Evolutionary conservation across 2,888 invertebrate genomes (phyloP), one percentile per base, ranked within the genome.

Genomic region (Caenorhabditis angaria): DNA sequence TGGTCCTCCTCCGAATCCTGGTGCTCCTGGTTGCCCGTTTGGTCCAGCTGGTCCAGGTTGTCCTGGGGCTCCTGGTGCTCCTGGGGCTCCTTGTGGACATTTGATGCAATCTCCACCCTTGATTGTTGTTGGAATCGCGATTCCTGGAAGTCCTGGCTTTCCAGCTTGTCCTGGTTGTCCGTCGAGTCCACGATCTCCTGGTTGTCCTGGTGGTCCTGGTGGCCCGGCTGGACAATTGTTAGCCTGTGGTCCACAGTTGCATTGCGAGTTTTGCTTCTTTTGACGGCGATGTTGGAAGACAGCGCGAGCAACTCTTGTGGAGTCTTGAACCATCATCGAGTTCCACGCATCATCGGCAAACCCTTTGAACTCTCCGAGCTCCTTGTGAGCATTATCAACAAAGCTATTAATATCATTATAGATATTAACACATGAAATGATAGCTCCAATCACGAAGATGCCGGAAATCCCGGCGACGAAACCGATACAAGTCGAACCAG

Each of bases 151-250:
- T 65, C 69, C 69, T 61, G 69, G 73, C 61, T 65, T 65, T 65
- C 69, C 71, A 28, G 72, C 67, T 41, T 56, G 64, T 64, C 76
- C 77, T 64, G 75, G 70, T 28, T 70, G 61, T 61, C 64, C 74
- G 51, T 70, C 70, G 22, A 63, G 58, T 76, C 76, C 76, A 47
- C 60, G 60, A n/a, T 76, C 71, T 72, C 74, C 74, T 56, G 65
- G 63, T 8, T 63, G 61, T 75, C 81, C 81, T 50, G 75, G 80
- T 24, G 79, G 76, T 65, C 82, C 82, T 51, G 72, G 75, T 55
- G 76, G 77, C 53, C 82, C 82, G 53, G 69, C 70, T 54, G 81
- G 76, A 56, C 82, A 81, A 60, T 64, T 68, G 41, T 59, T 67
- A 14, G 77, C 61, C 51, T 76, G 74, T 32, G 76, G 70, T 50